Percentiles rank a stretch among this genome's conserved stretches.
Evolutionary conservation across 2,797 vertebrate species (phyloP).

Genomic region (Pyrocephalus nanus): DNA sequence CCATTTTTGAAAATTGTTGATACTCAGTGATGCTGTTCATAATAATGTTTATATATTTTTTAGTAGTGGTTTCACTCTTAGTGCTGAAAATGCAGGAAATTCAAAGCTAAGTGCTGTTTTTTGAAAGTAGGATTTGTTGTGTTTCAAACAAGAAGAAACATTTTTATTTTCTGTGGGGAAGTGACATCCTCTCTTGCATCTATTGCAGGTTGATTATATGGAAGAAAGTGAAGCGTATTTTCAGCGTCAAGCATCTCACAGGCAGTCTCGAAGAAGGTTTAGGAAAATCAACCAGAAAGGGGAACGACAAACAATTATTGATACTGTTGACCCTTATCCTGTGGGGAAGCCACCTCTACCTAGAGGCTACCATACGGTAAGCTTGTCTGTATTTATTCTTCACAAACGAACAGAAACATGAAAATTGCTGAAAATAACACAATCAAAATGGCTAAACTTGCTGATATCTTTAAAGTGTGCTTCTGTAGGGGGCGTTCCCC

Average conservation of each 20-base stretch:
- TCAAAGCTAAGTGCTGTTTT: conserved; percentile 6
- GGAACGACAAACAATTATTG: conserved; percentile 97
- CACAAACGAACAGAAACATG: background rate
- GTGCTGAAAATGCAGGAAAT: conserved; percentile 50
- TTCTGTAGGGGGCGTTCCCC: background rate
- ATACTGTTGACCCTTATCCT: conserved; percentile 96
- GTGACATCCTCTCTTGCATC: background rate
- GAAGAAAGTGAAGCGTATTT: conserved; percentile 99
- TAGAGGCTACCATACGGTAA: conserved; percentile 96
- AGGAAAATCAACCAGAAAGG: conserved; percentile 99
- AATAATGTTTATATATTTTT: background rate
- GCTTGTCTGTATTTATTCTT: conserved; percentile 50
- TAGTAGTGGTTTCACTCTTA: background rate
- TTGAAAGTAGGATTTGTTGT: conserved; percentile 7
- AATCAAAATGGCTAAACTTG: background rate
- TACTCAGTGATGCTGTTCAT: background rate
- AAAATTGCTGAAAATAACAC: background rate
- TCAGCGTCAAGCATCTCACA: conserved; percentile 95
- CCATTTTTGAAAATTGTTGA: background rate
- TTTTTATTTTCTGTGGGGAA: background rate
- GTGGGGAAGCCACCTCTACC: conserved; percentile 92
- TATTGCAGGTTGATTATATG: conserved; percentile 96
- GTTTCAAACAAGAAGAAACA: background rate
- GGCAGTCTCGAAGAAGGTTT: conserved; percentile 96
- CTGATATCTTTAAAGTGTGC: background rate